Conservation (phyloP, 1,140 invertebrate genomes). For the Ectropis grisescens region DNA sequence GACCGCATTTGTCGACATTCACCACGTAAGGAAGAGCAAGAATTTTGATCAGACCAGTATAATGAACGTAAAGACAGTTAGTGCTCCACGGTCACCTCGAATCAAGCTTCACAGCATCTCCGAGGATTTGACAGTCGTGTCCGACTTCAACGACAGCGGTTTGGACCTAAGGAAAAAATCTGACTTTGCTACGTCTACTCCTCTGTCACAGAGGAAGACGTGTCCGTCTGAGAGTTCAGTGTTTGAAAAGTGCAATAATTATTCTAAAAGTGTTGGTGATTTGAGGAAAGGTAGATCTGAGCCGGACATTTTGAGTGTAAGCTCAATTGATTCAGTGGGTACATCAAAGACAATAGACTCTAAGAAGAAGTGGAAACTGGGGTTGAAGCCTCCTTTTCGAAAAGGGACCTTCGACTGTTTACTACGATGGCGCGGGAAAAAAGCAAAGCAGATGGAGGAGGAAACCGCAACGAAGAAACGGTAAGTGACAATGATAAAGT, state of each 20-base stretch:
- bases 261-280: constrained; percentile 33
- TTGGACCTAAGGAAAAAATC: constrained; percentile 28
- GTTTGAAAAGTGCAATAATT: constrained; percentile 44
- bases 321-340: constrained; percentile 15
- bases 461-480: constrained; percentile 4
- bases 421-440: constrained; percentile 48
- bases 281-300: constrained; percentile 50
- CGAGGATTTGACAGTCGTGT: constrained; percentile 29
- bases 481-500: constrained; percentile 4
- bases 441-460: constrained; percentile 13
- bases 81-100: constrained; percentile 11
- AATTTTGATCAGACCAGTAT: constrained; percentile 56
- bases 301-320: constrained; percentile 42
- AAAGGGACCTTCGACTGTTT: constrained; percentile 56
- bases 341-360: constrained; percentile 34
- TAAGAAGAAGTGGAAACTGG: constrained; percentile 41
- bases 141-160: constrained; percentile 41
- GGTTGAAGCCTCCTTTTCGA: constrained; percentile 43
- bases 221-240: constrained; percentile 35
- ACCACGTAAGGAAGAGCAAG: constrained; percentile 38
- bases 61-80: constrained; percentile 36
- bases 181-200: constrained; percentile 49
- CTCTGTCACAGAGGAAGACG: constrained; percentile 45
- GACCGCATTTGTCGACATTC: constrained; percentile 46
- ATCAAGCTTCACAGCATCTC: constrained; percentile 40